Conservation (phyloP, 1,140 invertebrate genomes). For the Drosophila sp. region DNA sequence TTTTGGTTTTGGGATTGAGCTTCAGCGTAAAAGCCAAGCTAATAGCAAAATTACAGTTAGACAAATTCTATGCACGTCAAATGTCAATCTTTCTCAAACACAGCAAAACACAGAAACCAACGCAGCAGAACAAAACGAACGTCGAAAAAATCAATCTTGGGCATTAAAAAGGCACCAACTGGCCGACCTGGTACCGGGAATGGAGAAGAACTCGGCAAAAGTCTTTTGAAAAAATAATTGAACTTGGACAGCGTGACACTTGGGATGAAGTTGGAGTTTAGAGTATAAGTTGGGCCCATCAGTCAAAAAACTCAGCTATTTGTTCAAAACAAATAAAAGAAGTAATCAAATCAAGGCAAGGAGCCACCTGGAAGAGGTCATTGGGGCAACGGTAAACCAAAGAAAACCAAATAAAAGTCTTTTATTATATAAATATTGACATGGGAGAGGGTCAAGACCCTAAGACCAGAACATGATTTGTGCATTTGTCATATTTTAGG, state of each 20-base stretch:
- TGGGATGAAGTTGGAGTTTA: slow-evolving; percentile 19
- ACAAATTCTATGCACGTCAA: slow-evolving; percentile 80
- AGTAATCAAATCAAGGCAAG: slow-evolving; percentile 72
- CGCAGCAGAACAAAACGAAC: slow-evolving; percentile 36
- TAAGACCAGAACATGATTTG: slow-evolving; percentile 56
- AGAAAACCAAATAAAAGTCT: slow-evolving; percentile 42
- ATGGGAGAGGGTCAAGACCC: slow-evolving; percentile 47
- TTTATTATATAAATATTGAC: slow-evolving; percentile 59
- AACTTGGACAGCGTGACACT: slow-evolving; percentile 81
- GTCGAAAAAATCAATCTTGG: slow-evolving; percentile 68
- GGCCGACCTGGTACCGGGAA: slow-evolving; percentile 6
- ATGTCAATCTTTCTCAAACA: slow-evolving; percentile 62
- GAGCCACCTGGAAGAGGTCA: slow-evolving; percentile 39
- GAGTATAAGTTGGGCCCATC: slow-evolving; percentile 42
- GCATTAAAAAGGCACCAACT: slow-evolving; percentile 51
- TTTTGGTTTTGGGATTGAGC: not conserved
- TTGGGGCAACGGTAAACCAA: slow-evolving; percentile 57
- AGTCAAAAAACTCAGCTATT: slow-evolving; percentile 63
- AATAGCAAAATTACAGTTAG: slow-evolving; percentile 74
- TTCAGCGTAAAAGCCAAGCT: slow-evolving; percentile 19
- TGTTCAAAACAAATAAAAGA: slow-evolving; percentile 61
- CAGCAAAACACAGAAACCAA: slow-evolving; percentile 24
- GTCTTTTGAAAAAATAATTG: slow-evolving; percentile 78
- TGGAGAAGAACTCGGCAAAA: slow-evolving; percentile 57
- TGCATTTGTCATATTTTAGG: slow-evolving; percentile 63